A percentile compares a stretch with the other conserved stretches of the same genome.
phyloP scores from a whole-genome alignment of 2,888 invertebrate genomes.

The Hypsopygia costalis region DNA sequence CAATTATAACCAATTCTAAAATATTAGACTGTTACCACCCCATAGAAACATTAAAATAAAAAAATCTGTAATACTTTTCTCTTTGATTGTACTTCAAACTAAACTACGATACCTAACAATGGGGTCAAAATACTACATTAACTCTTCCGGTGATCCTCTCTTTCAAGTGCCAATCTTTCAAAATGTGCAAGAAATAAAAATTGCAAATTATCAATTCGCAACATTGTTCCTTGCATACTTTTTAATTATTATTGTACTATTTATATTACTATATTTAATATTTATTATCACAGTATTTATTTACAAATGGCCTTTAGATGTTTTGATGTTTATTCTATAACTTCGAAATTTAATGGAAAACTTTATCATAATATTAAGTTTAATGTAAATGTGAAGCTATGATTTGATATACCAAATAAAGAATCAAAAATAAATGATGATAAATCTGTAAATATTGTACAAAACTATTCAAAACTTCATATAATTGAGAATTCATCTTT shows the following conservation, averaged over 20 bases:
- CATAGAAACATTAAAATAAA: neutral
- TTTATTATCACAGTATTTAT: neutral
- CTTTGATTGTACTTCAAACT: neutral
- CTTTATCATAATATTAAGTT: neutral
- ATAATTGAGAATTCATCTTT: conserved; percentile 32
- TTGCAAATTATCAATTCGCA: neutral
- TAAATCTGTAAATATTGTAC: conserved; percentile 67
- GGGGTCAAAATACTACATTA: conserved; percentile 1
- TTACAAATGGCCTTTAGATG: neutral
- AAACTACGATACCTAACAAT: neutral
- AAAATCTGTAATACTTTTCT: conserved; percentile 5
- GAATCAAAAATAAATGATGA: neutral
- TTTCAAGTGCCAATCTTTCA: conserved; percentile 22
- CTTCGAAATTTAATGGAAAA: conserved; percentile 6
- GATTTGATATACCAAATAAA: neutral
- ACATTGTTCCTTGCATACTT: neutral
- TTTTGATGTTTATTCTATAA: conserved; percentile 3
- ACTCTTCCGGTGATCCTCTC: conserved; percentile 16
- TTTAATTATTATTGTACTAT: neutral
- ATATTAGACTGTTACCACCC: conserved; percentile 19
- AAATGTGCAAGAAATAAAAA: conserved; percentile 5
- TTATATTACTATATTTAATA: neutral
- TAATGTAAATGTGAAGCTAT: neutral
- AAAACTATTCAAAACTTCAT: conserved; percentile 29
- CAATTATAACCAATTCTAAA: conserved; percentile 22